Conservation (phyloP, 2,797 vertebrate genomes). For the Poecilia gillii region DNA sequence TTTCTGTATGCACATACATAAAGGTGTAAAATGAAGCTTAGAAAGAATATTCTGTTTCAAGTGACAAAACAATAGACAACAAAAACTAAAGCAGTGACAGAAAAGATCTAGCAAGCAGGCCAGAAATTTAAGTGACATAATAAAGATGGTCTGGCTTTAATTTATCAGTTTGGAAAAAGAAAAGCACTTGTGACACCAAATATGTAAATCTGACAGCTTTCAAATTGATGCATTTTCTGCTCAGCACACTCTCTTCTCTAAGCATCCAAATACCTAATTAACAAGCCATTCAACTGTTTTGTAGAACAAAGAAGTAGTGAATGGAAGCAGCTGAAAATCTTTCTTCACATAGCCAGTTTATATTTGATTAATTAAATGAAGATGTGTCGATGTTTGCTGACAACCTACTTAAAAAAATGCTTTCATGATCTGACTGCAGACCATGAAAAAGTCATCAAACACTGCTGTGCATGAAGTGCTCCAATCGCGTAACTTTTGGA, state of each 20-base stretch:
- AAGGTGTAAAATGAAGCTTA: constrained; percentile 18
- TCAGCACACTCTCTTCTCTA: not conserved
- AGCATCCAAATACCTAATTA: not conserved
- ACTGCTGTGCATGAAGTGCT: not conserved
- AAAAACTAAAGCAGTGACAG: not conserved
- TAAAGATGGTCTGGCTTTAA: not conserved
- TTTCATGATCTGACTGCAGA: not conserved
- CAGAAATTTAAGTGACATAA: not conserved
- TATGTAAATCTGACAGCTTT: not conserved
- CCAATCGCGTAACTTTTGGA: not conserved
- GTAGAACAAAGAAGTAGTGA: not conserved
- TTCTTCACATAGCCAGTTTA: not conserved
- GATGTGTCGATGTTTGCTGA: not conserved
- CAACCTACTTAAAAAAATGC: too few species aligned
- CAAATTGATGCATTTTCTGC: not conserved
- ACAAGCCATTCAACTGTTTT: not conserved
- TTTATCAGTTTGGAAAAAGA: not conserved
- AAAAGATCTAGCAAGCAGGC: not conserved
- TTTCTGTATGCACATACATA: constrained; percentile 16
- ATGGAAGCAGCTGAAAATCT: not conserved
- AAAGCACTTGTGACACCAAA: not conserved
- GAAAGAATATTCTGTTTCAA: constrained; percentile 19
- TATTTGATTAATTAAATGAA: not conserved
- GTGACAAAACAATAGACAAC: not conserved
- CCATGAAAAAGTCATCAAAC: not conserved